Conservation (phyloP, 2,888 invertebrate species). For the Brachypalpus laphriformis region DNA sequence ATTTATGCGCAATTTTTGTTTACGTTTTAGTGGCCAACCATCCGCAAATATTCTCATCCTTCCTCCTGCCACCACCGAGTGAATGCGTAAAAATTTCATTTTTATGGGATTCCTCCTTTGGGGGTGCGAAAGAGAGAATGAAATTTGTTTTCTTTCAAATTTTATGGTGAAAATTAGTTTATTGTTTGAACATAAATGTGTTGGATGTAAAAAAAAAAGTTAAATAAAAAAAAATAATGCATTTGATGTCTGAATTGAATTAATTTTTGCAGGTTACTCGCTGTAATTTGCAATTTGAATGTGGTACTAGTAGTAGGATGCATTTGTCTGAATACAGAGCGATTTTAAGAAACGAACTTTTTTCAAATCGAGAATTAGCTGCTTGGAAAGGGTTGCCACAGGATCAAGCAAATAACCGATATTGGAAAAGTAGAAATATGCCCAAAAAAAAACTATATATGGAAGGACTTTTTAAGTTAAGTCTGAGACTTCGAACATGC, state of each 20-base stretch:
- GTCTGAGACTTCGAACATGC: no score
- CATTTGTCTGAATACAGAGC: no score
- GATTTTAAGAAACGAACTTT: no score
- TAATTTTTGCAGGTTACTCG: constrained; percentile 1
- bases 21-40: constrained; percentile 55
- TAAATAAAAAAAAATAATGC: neutral
- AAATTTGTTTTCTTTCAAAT: constrained; percentile 36
- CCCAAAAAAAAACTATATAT: no score
- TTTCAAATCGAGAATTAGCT: no score
- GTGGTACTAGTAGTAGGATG: no score
- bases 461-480: no score
- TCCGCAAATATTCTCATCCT: constrained; percentile 35
- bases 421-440: no score
- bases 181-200: constrained; percentile 20
- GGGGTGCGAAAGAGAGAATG: neutral
- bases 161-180: constrained; percentile 54
- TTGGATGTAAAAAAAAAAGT: neutral
- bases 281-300: neutral
- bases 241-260: neutral
- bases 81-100: constrained; percentile 50
- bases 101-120: constrained; percentile 31
- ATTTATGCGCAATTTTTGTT: constrained; percentile 61
- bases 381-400: no score
- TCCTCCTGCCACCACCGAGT: neutral
- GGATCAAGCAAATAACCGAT: no score